Base-by-base conservation (phyloP, 2,888 invertebrate genomes). In the Allygus modestus region DNA sequence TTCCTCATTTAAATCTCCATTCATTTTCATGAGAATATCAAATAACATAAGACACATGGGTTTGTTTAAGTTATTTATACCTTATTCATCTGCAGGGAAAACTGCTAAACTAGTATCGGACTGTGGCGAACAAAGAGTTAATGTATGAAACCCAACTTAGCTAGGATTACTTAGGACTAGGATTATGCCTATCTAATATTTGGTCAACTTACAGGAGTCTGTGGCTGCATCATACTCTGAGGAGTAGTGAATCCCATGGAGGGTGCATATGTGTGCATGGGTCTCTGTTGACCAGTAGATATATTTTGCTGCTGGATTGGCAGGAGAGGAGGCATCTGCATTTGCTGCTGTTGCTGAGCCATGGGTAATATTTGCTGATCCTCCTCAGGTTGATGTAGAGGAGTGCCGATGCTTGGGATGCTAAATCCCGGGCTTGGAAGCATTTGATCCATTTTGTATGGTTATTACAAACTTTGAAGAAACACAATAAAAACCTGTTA, bases 381-480 rank as follows among this genome's bases (percentile, higher is more conserved):
- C 89, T 97, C 97, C 90, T 97, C 97, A 26, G 96, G 96, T 89
- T 97, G 97, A 92, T 97, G 97, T 20, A 97, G 90, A 0, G 97
- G 97, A 7, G 97, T 97, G 83, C 96, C 97, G 90, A 97, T 96
- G 89, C 97, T 97, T 86, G 97, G 97, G 90, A 97, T 97, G 88
- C 96, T 96, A 89, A 95, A 95, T 86, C 96, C 96, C 26, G 97
- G 97, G 91, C 97, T 97, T 37, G 96, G 95, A 86, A 97, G 92
- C 96, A 97, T 97, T 91, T 96, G 96, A 93, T 97, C 97, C 97
- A 97, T 97, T 17, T 17, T 46, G 20, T 11, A 0, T 37, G 33
- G 46, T 15, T 46, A 12, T 17, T 46, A 37, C 37, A 37, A 37
- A 37, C 37, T 37, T 37, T 7, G 4, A 7, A 9, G 9, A 37